These are phyloP conservation scores for Theonella swinhoei DNA, from an alignment of 37 sponge, comb jelly and placozoan genomes.

Conservation along the genomic window DNA sequence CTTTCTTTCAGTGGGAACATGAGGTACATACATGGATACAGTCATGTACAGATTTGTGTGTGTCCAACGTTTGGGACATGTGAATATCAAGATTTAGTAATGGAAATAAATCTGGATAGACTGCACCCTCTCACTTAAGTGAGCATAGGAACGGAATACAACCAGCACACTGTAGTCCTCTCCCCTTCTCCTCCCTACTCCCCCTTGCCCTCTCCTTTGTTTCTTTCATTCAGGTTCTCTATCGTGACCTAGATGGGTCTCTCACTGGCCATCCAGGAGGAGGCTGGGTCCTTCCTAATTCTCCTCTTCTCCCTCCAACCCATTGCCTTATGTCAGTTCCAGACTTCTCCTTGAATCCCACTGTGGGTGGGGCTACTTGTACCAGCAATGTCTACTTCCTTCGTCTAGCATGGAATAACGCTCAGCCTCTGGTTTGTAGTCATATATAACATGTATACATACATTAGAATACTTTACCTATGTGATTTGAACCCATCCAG, in stretches of 20 bases:
- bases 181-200: background rate
- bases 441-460: no score
- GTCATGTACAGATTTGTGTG: slow-evolving; percentile 4
- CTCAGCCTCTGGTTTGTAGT: slow-evolving; percentile 59
- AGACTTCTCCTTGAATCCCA: slow-evolving; percentile 50
- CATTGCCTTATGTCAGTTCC: slow-evolving; percentile 55
- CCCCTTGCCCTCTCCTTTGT: background rate
- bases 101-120: background rate
- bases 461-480: background rate
- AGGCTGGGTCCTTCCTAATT: slow-evolving; percentile 65
- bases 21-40: slow-evolving; percentile 44
- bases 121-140: no score
- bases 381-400: slow-evolving; percentile 66
- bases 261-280: slow-evolving; percentile 50
- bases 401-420: slow-evolving; percentile 81
- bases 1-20: slow-evolving; percentile 84
- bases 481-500: no score
- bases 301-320: slow-evolving; percentile 56
- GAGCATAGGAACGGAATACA: background rate
- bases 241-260: slow-evolving; percentile 70
- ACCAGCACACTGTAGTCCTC: background rate
- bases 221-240: slow-evolving; percentile 58
- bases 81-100: background rate
- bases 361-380: slow-evolving; percentile 54
- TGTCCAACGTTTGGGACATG: background rate